Evolutionary conservation across 1,140 invertebrate species (phyloP).

Genomic region (Bombus huntii): DNA sequence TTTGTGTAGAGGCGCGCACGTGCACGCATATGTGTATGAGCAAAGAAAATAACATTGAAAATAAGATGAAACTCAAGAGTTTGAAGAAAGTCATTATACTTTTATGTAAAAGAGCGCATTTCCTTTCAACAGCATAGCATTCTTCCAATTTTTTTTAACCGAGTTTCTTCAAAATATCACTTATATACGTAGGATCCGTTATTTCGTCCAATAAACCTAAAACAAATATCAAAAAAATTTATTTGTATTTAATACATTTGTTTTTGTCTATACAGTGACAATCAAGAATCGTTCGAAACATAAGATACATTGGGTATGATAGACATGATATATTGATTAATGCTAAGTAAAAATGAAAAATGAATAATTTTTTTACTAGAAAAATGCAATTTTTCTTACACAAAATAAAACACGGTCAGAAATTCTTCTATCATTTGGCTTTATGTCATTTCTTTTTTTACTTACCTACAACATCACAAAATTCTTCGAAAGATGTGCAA

Average conservation of each 20-base stretch:
- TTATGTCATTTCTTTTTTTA: conserved; percentile 19
- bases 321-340: no score
- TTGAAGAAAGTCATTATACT: conserved; percentile 28
- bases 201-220: conserved; percentile 86
- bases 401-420: no score
- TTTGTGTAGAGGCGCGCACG: no score
- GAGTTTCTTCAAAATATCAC: conserved; percentile 81
- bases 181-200: conserved; percentile 84
- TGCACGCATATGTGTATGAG: no score
- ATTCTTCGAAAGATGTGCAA: conserved; percentile 94
- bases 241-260: neutral
- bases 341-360: no score
- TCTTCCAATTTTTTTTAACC: conserved; percentile 67
- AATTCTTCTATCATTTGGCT: neutral
- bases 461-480: conserved; percentile 93
- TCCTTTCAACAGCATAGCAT: conserved; percentile 21
- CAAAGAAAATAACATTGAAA: conserved; percentile 27
- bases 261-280: no score
- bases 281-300: no score
- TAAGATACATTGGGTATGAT: no score
- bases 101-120: conserved; percentile 55
- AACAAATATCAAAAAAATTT: conserved; percentile 63
- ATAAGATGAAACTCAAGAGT: neutral
- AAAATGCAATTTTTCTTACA: no score
- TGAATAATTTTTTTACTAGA: no score